These are phyloP conservation scores for Phalloptychus januarius DNA, from an alignment of 2,797 vertebrate species.

Conservation along the genomic window DNA sequence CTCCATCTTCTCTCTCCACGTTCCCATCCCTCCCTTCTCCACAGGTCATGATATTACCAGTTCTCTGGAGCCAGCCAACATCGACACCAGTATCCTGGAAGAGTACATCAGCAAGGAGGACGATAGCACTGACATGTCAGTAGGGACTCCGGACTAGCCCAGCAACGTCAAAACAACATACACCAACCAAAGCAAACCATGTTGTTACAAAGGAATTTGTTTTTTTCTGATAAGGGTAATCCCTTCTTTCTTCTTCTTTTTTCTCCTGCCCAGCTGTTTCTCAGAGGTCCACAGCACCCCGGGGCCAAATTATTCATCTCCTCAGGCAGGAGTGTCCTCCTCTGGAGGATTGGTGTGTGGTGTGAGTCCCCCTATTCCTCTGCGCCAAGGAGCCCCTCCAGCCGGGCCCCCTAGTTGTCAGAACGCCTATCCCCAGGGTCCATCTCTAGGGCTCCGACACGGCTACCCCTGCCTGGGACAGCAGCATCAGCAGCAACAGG, in stretches of 20 bases:
- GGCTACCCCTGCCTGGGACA: conserved; percentile 85
- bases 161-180: conserved; percentile 70
- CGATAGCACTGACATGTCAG: conserved; percentile 97
- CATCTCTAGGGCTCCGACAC: conserved; percentile 87
- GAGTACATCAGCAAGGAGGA: conserved; percentile 99
- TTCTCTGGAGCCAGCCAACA: conserved; percentile 96
- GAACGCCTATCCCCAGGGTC: conserved; percentile 80
- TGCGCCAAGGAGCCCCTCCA: conserved; percentile 77
- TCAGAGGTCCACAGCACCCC: conserved; percentile 83
- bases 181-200: conserved; percentile 59
- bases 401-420: conserved; percentile 75
- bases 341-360: conserved; percentile 82
- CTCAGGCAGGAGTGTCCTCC: conserved; percentile 87
- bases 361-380: conserved; percentile 81
- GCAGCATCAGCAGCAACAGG: conserved; percentile 74
- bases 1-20: conserved; percentile 57
- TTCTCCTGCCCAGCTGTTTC: conserved; percentile 79
- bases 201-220: conserved; percentile 76
- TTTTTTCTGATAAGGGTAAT: conserved; percentile 73
- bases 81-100: conserved; percentile 99
- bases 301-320: conserved; percentile 83
- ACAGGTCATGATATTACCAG: conserved; percentile 98
- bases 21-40: conserved; percentile 60
- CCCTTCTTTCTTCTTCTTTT: conserved; percentile 32
- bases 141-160: conserved; percentile 62